Percentiles rank a stretch among this genome's conserved stretches.
These are phyloP conservation scores for Glyptemys insculpta DNA, from an alignment of 2,797 vertebrate species.

Conservation along the genomic window DNA sequence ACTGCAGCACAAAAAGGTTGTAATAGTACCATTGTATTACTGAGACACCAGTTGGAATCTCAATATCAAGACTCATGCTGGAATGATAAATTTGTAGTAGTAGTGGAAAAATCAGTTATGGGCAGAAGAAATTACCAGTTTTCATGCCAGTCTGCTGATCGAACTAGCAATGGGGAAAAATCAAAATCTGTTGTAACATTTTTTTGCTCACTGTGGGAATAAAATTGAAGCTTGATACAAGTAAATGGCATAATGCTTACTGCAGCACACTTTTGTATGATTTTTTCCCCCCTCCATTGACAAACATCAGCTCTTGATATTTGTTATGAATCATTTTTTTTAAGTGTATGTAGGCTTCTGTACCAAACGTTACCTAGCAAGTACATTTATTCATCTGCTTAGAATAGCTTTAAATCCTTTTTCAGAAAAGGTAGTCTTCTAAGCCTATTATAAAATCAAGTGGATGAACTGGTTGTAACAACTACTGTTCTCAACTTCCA, in stretches of 20 bases:
- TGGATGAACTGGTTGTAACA: background rate
- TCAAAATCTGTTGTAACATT: background rate
- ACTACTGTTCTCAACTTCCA: background rate
- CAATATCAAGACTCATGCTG: background rate
- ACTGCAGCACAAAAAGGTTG: background rate
- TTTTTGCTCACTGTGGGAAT: background rate
- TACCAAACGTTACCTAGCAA: background rate
- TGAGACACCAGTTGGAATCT: background rate
- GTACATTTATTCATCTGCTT: background rate
- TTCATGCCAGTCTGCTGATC: rapidly evolving
- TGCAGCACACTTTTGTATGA: background rate
- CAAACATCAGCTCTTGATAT: background rate
- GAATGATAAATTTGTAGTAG: background rate
- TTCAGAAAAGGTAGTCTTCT: background rate
- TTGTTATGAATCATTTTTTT: background rate
- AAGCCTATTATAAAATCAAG: background rate
- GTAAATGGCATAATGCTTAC: background rate
- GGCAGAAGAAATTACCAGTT: background rate
- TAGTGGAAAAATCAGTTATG: background rate
- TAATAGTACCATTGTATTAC: background rate
- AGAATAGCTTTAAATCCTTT: background rate
- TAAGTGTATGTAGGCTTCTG: background rate
- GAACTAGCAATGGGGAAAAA: background rate
- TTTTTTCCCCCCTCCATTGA: background rate
- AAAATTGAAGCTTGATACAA: background rate